Evolutionary conservation across 2,797 vertebrate genomes (phyloP).

Genomic region (Hapalemur alaotrensis): DNA sequence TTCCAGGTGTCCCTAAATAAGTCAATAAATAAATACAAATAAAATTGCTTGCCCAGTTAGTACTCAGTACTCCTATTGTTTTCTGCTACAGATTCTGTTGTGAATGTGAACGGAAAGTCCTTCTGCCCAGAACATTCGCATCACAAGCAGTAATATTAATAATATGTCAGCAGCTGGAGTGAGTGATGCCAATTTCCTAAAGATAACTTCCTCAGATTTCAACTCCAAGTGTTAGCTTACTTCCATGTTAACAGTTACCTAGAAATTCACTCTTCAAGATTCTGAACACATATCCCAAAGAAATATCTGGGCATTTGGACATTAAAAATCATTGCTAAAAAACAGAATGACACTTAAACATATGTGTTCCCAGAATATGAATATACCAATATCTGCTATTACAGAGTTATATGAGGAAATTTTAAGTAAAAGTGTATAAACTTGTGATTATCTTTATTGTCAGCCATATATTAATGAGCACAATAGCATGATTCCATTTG

Average conservation of each 20-base stretch:
- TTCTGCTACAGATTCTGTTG: background rate
- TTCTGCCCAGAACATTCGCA: background rate
- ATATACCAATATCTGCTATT: background rate
- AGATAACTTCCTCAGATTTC: background rate
- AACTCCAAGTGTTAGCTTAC: background rate
- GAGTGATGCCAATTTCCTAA: background rate
- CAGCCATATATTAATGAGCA: background rate
- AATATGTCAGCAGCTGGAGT: background rate
- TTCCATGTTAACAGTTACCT: background rate
- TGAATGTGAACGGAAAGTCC: background rate
- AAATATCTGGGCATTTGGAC: background rate
- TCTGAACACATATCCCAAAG: background rate
- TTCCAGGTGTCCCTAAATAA: background rate
- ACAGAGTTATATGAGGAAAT: background rate
- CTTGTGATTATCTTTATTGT: background rate
- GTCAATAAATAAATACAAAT: background rate
- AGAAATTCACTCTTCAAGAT: slow-evolving; percentile 5
- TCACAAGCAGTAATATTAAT: background rate
- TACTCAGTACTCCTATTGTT: background rate
- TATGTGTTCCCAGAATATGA: slow-evolving; percentile 4
- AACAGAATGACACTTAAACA: background rate
- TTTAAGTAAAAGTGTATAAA: background rate
- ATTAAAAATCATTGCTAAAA: slow-evolving; percentile 42
- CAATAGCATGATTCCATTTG: background rate
- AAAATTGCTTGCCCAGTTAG: background rate